Base-by-base conservation (phyloP, 2,888 invertebrate species). In the Zygothrica quintamaculata region DNA sequence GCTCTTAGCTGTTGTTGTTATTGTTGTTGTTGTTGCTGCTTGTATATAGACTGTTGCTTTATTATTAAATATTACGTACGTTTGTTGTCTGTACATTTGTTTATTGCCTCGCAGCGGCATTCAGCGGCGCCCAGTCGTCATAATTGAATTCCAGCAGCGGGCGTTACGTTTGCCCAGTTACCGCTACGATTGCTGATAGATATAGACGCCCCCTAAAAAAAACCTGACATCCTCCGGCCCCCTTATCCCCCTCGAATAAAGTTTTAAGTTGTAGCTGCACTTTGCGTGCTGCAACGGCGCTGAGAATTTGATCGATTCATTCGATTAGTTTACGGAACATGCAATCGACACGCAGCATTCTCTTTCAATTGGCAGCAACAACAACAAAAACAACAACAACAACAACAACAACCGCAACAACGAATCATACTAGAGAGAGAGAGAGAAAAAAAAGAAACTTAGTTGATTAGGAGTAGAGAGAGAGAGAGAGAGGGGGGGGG, bases 131-230 rank as follows among this genome's bases (percentile, higher is more conserved):
- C 77, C 68, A 72, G 74, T 82, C 75, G 80, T 86, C 88, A 85
- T 88, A 88, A 88, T 85, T 88, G 87, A 88, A 88, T 88, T 88
- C 88, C 88, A 88, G 79, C 79, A 84, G 82, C 88, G 80, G 84
- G 88, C 82, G 84, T 80, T 74, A 72, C 71, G 67, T 42, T 64
- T 80, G 80, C 62, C 58, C 69, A 53, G 80, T 70, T 73, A 80
- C 77, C 74, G 65, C 72, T 59, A 33, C 57, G 61, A 60, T 74
- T 57, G 39, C 60, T 25, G 57, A 75, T 71, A 48, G 37, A 55
- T 40, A 65, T 33, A 18, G 18, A 9, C 46, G n/a, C 18, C 25
- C 34, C 25, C 18, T 13, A 3, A 29, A 22, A 29, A 22, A 15
- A 16, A 26, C 12, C 11, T 34, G 9, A 11, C 44, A 16, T 1